Conservation (phyloP, 1,140 invertebrate genomes). For the Diorhabda sublineata region DNA sequence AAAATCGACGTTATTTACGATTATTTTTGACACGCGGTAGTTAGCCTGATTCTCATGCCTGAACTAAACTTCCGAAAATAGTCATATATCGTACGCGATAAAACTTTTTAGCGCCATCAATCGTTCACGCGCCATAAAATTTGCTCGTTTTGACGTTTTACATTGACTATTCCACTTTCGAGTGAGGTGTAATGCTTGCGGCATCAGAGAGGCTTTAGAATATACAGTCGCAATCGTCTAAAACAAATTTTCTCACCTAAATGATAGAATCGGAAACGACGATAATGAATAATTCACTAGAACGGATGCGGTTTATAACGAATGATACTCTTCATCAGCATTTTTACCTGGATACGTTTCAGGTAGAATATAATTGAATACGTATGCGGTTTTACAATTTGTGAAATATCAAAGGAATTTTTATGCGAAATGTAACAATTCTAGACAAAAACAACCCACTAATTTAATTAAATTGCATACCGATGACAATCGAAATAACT, state of each 20-base stretch:
- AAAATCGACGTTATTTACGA: slow-evolving; percentile 1
- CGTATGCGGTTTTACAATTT: too few relatives aligned
- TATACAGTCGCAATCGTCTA: slow-evolving; percentile 2
- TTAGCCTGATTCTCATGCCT: slow-evolving; percentile 1
- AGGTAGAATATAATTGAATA: too few relatives aligned
- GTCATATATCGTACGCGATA: not conserved
- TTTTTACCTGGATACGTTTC: too few relatives aligned
- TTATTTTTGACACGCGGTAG: slow-evolving; percentile 2
- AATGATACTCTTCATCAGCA: too few relatives aligned
- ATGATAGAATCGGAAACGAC: not conserved
- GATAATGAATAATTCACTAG: not conserved
- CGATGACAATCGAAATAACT: too few relatives aligned
- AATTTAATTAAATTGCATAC: too few relatives aligned
- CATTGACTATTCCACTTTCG: slow-evolving; percentile 1
- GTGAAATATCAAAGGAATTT: too few relatives aligned
- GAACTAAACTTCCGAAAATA: slow-evolving; percentile 2
- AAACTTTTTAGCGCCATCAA: slow-evolving; percentile 1
- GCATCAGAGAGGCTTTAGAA: not conserved
- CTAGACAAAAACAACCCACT: too few relatives aligned
- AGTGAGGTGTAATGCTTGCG: not conserved
- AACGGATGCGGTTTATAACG: too few relatives aligned
- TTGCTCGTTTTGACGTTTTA: slow-evolving; percentile 2
- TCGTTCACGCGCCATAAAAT: not conserved
- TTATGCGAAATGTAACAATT: too few relatives aligned
- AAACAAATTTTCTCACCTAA: slow-evolving; percentile 1